Evolutionary conservation across 2,113 vertebrate genomes (phyloP), one percentile per base, ranked within the genome.

Genomic region (Fregetta grallaria): DNA sequence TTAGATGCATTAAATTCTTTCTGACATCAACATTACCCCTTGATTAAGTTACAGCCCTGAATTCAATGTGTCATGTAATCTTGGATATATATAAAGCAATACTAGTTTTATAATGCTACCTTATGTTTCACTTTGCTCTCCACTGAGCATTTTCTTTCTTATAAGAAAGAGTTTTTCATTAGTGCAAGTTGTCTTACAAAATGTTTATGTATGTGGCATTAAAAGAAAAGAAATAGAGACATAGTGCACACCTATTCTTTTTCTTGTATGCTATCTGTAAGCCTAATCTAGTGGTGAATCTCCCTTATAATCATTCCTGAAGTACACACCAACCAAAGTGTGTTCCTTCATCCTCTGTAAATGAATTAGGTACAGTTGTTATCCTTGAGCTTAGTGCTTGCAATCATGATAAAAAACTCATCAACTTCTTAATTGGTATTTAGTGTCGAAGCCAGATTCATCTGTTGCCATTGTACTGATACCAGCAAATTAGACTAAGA

Each of bases 41-140:
- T 95, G 86, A 91, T 97, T 94, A 91, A 95, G 93, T 95, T 96
- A 38, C 47, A 90, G 7, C 15, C 36, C 91, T 85, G 90, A 88
- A 95, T 96, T 96, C 82, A 96, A 8, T 91, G 27, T 73, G 50
- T 45, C 88, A 36, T 79, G 40, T 70, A 79, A 59, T 78, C 65
- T 85, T 81, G 34, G 44, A 59, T 78, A 76, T 42, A 74, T 80
- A 75, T 83, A 90, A 94, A 94, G 19, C 36, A 49, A 25, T 75
- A 77, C 90, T 70, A 90, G 50, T 87, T 88, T 87, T 67, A 17
- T 59, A 68, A 71, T 92, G 58, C 32, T 91, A 25, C 36, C 77
- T 91, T 92, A 26, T 92, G 34, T 61, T 97, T 96, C 53, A 74
- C 15, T 75, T 78, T 88, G 16, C 22, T 94, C 53, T 87, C 62